A percentile compares a stretch with the other conserved stretches of the same genome.
phyloP scores from a whole-genome alignment of 2,113 vertebrate species.

The Zeus faber region DNA sequence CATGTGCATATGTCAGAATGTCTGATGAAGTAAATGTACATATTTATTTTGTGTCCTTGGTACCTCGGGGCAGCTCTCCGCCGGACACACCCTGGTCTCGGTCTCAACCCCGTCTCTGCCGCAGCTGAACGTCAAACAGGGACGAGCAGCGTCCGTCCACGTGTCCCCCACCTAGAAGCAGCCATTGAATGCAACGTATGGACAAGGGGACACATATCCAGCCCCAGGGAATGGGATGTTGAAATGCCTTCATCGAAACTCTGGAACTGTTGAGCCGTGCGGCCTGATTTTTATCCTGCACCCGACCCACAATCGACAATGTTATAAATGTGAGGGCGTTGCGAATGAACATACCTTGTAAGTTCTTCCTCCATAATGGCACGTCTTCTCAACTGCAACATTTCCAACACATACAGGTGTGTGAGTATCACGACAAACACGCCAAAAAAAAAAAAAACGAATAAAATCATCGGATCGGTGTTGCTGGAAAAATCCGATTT shows the following conservation, averaged over 20 bases:
- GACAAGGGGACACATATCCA: neutral
- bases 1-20: no score
- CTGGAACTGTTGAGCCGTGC: no score
- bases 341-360: slow-evolving; percentile 46
- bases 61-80: slow-evolving; percentile 53
- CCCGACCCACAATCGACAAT: no score
- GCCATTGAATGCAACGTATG: no score
- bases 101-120: slow-evolving; percentile 38
- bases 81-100: slow-evolving; percentile 40
- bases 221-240: neutral
- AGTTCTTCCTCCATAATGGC: slow-evolving; percentile 42
- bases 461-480: no score
- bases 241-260: neutral
- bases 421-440: neutral
- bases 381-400: slow-evolving; percentile 66
- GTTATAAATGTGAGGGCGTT: no score
- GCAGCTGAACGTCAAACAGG: slow-evolving; percentile 59
- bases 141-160: slow-evolving; percentile 48
- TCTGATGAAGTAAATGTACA: no score
- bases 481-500: no score
- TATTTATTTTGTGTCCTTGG: no score
- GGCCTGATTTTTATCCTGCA: neutral
- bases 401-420: neutral
- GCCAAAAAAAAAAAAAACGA: no score
- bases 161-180: slow-evolving; percentile 57